These are phyloP conservation scores for Pelecanus crispus DNA, from an alignment of 2,113 vertebrate genomes.

Conservation along the genomic window DNA sequence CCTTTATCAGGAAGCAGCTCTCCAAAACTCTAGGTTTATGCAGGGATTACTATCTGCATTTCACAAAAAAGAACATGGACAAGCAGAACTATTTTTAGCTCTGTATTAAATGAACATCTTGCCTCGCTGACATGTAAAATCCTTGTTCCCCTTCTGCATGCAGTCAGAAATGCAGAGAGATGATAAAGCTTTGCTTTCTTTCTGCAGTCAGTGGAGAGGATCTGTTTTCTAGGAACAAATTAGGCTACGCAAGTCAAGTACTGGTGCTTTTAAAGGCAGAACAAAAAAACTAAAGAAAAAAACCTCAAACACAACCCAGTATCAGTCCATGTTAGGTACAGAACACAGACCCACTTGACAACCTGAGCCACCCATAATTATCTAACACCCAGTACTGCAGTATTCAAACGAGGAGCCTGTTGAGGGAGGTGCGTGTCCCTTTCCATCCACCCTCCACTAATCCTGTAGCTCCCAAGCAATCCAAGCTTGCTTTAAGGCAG, in stretches of 20 bases:
- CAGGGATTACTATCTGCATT: background rate
- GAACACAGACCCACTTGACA: background rate
- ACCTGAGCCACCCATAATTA: background rate
- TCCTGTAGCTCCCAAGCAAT: background rate
- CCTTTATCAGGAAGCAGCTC: background rate
- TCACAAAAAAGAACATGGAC: background rate
- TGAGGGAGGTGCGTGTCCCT: background rate
- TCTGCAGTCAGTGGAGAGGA: background rate
- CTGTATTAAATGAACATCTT: background rate
- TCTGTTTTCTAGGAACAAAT: background rate
- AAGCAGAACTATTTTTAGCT: background rate
- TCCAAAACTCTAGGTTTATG: background rate
- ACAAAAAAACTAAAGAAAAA: background rate
- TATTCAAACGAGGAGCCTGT: background rate
- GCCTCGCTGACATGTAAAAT: background rate
- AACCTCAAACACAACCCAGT: background rate
- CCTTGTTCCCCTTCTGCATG: background rate
- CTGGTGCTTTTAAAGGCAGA: background rate
- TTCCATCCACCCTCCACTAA: background rate
- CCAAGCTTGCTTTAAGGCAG: background rate
- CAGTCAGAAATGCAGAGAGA: background rate
- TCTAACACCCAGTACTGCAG: background rate
- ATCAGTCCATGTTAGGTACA: background rate
- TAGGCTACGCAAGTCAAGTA: background rate
- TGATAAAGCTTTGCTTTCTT: background rate